A percentile compares a stretch with the other conserved stretches of the same genome.
Evolutionary conservation across 2,113 vertebrate genomes (phyloP).

Genomic region (Puntigrus tetrazona): DNA sequence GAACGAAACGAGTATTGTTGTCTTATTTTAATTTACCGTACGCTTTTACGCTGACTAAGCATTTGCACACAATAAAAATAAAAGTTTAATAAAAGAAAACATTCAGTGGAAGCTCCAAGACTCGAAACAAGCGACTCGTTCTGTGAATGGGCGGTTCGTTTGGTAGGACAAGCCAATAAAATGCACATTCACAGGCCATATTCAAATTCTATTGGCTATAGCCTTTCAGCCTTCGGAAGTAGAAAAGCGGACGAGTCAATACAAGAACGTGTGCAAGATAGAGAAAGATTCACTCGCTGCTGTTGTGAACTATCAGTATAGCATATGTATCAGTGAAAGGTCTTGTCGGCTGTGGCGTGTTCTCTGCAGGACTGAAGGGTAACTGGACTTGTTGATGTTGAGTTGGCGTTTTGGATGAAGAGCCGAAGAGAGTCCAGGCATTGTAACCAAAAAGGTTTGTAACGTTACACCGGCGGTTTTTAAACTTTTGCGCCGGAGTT

Average conservation of each 20-base stretch:
- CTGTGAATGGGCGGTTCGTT: background rate
- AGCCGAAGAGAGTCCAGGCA: background rate
- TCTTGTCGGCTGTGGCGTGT: background rate
- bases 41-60: background rate
- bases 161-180: background rate
- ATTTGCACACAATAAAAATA: background rate
- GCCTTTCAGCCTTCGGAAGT: background rate
- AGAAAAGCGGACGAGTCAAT: background rate
- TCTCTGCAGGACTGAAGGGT: constrained; percentile 7
- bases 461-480: background rate
- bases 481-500: background rate
- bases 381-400: constrained; percentile 70
- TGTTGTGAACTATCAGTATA: background rate
- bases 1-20: background rate
- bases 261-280: background rate
- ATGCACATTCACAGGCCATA: background rate
- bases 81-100: background rate
- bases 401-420: constrained; percentile 75
- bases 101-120: background rate
- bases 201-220: background rate
- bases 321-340: background rate
- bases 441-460: background rate
- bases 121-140: background rate
- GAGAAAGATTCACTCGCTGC: background rate
- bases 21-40: background rate